These are phyloP conservation scores for Prunella strophiata DNA, from an alignment of 2,797 vertebrate genomes.

Conservation along the genomic window DNA sequence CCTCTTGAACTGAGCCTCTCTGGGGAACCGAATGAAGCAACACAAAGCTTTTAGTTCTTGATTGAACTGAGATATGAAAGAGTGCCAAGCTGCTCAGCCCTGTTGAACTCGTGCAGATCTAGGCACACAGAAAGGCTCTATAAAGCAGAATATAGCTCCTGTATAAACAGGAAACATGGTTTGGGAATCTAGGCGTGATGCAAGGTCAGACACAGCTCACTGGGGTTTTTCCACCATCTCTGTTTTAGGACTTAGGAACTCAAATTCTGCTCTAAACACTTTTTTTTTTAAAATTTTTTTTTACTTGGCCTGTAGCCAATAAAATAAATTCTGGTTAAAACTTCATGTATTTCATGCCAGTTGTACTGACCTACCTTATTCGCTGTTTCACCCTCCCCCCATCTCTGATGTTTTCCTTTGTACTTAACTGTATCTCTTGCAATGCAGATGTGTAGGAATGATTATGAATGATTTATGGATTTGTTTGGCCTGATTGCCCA, in stretches of 20 bases:
- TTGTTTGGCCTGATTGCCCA: slow-evolving; percentile 15
- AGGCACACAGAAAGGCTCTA: background rate
- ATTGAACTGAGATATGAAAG: background rate
- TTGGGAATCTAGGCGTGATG: background rate
- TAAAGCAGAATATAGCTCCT: background rate
- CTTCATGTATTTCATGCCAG: background rate
- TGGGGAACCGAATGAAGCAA: background rate
- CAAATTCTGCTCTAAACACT: background rate
- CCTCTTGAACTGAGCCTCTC: background rate
- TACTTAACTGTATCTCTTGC: background rate
- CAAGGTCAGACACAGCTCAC: background rate
- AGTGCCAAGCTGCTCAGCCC: background rate
- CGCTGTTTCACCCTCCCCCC: background rate
- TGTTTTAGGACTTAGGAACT: background rate
- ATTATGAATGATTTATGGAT: slow-evolving; percentile 25
- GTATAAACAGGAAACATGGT: background rate
- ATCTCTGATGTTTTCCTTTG: background rate
- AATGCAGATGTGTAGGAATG: background rate
- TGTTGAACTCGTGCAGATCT: background rate
- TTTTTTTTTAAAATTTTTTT: background rate
- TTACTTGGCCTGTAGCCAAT: background rate
- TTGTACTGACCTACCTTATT: background rate
- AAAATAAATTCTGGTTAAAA: background rate
- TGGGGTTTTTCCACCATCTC: background rate
- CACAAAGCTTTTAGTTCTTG: background rate